Evolutionary conservation across 2,888 invertebrate species (phyloP).

Genomic region (Palloptera scutellata): DNA sequence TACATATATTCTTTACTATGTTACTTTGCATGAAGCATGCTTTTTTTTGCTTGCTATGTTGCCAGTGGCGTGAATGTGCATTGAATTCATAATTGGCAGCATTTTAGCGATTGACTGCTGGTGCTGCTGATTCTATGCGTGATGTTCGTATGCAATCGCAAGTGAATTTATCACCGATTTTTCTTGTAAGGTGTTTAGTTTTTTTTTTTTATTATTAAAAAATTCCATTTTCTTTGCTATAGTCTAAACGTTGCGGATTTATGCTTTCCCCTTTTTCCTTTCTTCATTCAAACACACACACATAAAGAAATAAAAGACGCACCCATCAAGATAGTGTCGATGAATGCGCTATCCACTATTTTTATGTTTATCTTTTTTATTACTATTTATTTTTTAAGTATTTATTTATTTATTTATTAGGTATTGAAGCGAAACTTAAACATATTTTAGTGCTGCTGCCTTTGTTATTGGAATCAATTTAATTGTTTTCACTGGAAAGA

Average conservation of each 20-base stretch:
- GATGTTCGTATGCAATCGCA: not conserved
- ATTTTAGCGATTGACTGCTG: conserved; percentile 25
- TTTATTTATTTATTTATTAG: no score
- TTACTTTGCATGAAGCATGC: conserved; percentile 19
- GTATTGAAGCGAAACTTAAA: no score
- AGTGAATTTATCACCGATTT: conserved; percentile 17
- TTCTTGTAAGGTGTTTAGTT: conserved; percentile 13
- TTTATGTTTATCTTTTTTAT: conserved; percentile 23
- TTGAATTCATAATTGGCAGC: conserved; percentile 41
- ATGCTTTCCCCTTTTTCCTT: conserved; percentile 8
- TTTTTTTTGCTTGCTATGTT: conserved; percentile 19
- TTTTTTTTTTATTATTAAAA: not conserved
- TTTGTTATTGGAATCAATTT: conserved; percentile 34
- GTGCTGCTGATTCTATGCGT: conserved; percentile 14
- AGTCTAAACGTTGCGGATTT: no score
- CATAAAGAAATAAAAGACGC: no score
- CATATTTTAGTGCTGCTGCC: not conserved
- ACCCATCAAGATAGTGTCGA: no score
- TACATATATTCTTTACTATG: not conserved
- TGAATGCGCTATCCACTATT: no score
- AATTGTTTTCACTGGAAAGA: conserved; percentile 40
- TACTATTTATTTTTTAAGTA: not conserved
- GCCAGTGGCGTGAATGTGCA: conserved; percentile 34
- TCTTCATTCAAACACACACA: no score
- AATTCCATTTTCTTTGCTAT: not conserved